Base-by-base conservation (phyloP, 2,888 invertebrate species). In the Drosophila paramelanica region DNA sequence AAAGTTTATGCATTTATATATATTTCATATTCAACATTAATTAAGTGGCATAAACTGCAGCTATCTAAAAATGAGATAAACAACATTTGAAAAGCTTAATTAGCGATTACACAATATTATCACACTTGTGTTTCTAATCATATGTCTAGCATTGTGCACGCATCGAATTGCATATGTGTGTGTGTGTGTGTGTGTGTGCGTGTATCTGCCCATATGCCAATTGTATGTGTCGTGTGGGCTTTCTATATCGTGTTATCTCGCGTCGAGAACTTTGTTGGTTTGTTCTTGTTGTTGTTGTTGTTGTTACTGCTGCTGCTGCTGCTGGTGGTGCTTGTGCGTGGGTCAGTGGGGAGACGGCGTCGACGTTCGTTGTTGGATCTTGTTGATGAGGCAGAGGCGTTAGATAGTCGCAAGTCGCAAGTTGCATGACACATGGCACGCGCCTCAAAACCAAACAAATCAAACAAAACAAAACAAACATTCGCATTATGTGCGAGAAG, bases 401-500 rank as follows among this genome's bases (percentile, higher is more conserved):
- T 89, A 79, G 83, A 83, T 89, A 89, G 83, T 87, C 82, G 67
- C 82, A 88, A 81, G 78, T 77, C 81, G 70, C 72, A 65, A 73
- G 67, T 70, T 74, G 81, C 84, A 88, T 89, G 85, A 85, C 85
- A 89, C 89, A 89, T 89, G 85, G 85, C 85, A 85, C 89, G 85
- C 85, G 85, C 88, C 85, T 82, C 66, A 57, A 77, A 69, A 51
- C 47, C 33, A 60, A 70, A 59, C 56, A 57, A 52, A 52, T 64
- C 64, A 57, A 68, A 67, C 47, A 59, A 64, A 67, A 59, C 39
- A 78, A 73, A 56, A 73, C 61, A 62, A 55, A 61, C 46, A 64
- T 60, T 42, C 38, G 36, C 31, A 8, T 3, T 1, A 33, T 3
- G 31, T 33, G 31, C 31, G 38, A 51, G 33, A 38, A 11, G n/a